Evolutionary conservation across 2,888 invertebrate genomes (phyloP), one percentile per base, ranked within the genome.

Genomic region (Cheiracanthium punctorium): DNA sequence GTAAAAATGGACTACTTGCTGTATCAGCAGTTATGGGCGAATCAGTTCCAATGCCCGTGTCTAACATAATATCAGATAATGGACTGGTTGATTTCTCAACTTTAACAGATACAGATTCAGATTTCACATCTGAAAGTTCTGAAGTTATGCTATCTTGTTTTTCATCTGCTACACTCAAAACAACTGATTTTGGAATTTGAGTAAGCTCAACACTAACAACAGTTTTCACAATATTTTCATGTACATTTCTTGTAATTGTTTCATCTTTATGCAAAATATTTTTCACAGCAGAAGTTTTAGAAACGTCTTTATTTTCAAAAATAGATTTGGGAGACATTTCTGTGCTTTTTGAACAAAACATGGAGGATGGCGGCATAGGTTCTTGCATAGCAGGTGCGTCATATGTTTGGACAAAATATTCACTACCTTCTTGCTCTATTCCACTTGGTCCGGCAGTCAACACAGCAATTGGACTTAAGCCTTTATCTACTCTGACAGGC

Each of bases 31-130:
- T 88, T 28, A 76, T 52, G 17, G 76, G 75, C 0, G 88, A 84
- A 43, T 80, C 88, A 14, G 88, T 88, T 14, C 82, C 82, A n/a
- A 88, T 76, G 5, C 82, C 88, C n/a, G 82, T 84, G 48, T 88
- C 88, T 30, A 84, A 33, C 81, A 76, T 80, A 17, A 74, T 8
- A 58, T 84, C 88, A 1, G 80, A 82, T 30, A 84, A 80, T 29
- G 88, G 88, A 71, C 88, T 88, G 20, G 88, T 88, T 20, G 88
- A 81, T 32, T 76, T 80, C 58, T 88, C 88, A 41, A 84, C 65
- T 32, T 80, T 88, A 8, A 79, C 33, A 29, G 67, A 67, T 58
- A 20, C 64, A 73, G 41, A 17, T 14, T 12, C 24, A 28, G 58
- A n/a, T 28, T 20, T 41, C 8, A 30, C 28, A 14, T 37, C 12